A percentile compares a stretch with the other conserved stretches of the same genome.
These are phyloP conservation scores for Macrosiphum euphorbiae DNA, from an alignment of 2,888 invertebrate species.

Conservation along the genomic window DNA sequence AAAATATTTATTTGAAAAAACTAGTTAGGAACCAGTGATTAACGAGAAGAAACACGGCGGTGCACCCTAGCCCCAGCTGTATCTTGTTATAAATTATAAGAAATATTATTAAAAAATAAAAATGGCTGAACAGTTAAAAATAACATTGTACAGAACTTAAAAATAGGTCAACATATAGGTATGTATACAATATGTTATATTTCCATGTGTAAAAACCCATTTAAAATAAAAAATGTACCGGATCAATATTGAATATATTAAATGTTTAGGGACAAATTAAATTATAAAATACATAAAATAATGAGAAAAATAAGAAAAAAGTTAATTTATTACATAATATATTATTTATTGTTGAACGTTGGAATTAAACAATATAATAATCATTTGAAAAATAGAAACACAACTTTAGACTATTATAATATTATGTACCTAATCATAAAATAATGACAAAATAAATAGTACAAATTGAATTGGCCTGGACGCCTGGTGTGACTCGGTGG, in stretches of 20 bases:
- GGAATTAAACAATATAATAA: not conserved
- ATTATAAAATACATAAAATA: not conserved
- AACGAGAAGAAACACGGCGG: not conserved
- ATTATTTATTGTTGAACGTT: not conserved
- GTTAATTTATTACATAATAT: not conserved
- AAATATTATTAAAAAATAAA: not conserved
- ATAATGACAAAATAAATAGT: not conserved
- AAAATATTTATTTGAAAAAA: not conserved
- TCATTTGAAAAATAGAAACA: too few relatives aligned
- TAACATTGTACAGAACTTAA: not conserved
- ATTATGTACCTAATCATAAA: not conserved
- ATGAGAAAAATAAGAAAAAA: not conserved
- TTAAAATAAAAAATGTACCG: not conserved
- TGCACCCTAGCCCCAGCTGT: not conserved
- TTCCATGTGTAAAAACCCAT: not conserved
- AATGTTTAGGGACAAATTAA: not conserved
- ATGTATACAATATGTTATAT: not conserved
- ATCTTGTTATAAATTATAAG: slow-evolving; percentile 1
- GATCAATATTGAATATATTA: not conserved
- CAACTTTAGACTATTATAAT: too few relatives aligned
- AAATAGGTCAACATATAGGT: not conserved
- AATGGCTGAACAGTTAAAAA: not conserved
- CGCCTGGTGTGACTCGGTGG: too few relatives aligned
- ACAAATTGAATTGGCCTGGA: not conserved
- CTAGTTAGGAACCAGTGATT: not conserved